phyloP scores from a whole-genome alignment of 2,797 vertebrate genomes.

The Labroides dimidiatus region DNA sequence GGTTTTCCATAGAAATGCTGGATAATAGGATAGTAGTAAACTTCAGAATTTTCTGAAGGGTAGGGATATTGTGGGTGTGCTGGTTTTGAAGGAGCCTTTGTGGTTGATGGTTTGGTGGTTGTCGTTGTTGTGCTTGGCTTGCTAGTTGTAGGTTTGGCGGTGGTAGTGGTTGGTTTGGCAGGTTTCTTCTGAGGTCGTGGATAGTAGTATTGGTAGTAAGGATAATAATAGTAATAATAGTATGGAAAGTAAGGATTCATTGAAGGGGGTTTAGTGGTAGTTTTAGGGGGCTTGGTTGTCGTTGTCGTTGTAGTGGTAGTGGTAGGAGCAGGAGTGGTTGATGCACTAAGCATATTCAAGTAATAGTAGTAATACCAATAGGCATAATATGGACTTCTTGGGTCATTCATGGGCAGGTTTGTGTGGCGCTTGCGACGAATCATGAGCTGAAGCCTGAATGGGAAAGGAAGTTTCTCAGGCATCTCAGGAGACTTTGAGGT shows the following conservation, averaged over 20 bases:
- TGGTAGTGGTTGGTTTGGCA: not conserved
- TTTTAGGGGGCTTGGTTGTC: not conserved
- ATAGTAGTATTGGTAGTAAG: not conserved
- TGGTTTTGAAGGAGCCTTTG: not conserved
- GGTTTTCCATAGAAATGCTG: slow-evolving; percentile 24
- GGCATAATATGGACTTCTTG: not conserved
- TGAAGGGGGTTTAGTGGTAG: not conserved
- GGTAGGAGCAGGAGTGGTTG: not conserved
- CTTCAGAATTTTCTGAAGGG: not conserved
- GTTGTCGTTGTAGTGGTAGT: not conserved
- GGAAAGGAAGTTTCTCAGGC: not conserved
- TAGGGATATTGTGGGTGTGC: not conserved
- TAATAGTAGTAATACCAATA: slow-evolving; percentile 5
- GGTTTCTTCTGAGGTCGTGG: not conserved
- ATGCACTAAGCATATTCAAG: not conserved
- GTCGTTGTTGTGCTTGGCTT: not conserved
- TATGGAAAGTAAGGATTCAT: not conserved
- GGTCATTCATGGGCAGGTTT: not conserved
- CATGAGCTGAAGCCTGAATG: not conserved
- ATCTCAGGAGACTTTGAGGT: not conserved
- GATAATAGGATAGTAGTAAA: not conserved
- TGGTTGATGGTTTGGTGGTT: too few relatives aligned
- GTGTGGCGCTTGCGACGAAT: not conserved
- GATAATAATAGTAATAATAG: not conserved
- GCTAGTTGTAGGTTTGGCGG: not conserved